A percentile compares a stretch with the other conserved stretches of the same genome.
Conservation (phyloP, 2,113 vertebrate species). For the Nannospalax galili region DNA sequence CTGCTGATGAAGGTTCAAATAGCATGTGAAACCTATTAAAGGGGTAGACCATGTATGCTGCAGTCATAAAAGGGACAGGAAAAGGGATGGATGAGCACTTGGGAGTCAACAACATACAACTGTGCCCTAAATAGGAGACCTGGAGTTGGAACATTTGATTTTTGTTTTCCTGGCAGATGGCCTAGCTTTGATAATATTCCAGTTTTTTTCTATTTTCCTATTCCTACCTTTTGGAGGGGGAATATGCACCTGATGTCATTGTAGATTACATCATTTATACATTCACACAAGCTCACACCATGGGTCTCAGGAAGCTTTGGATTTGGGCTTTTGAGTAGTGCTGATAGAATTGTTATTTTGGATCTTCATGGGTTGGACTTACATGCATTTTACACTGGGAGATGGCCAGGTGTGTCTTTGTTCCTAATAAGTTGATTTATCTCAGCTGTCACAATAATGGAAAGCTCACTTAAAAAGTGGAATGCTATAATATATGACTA, state of each 20-base stretch:
- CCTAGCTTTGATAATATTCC: background rate
- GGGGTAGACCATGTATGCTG: accelerated
- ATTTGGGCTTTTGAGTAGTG: background rate
- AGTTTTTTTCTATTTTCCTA: background rate
- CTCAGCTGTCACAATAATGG: background rate
- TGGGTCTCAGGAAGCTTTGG: background rate
- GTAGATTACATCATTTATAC: background rate
- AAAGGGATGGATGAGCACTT: background rate
- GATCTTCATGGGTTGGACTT: background rate
- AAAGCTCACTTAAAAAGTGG: background rate
- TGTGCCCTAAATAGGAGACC: accelerated
- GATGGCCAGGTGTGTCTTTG: accelerated
- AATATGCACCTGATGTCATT: background rate
- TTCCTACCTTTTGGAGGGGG: background rate
- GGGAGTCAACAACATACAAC: no score
- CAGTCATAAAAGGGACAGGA: background rate
- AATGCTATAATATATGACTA: background rate
- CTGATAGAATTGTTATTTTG: background rate
- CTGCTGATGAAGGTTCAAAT: background rate
- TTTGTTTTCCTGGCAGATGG: no score
- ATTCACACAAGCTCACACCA: background rate
- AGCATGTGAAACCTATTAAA: background rate
- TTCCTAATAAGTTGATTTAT: background rate
- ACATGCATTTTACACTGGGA: background rate
- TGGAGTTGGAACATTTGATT: background rate